Conservation (phyloP, 2,113 vertebrate species). For the Collichthys lucidus region DNA sequence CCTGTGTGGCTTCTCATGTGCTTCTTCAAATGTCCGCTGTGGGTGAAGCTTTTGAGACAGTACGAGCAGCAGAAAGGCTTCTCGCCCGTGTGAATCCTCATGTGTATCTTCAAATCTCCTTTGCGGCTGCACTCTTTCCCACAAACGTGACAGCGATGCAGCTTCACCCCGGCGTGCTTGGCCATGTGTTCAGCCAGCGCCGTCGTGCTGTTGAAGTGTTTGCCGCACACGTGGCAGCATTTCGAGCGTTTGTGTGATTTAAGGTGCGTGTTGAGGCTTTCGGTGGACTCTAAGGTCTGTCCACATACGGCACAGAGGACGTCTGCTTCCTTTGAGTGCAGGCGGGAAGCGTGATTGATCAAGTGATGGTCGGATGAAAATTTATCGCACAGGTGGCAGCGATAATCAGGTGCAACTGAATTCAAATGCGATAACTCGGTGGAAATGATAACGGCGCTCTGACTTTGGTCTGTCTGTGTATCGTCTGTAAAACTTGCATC, state of each 20-base stretch:
- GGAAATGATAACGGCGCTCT: not conserved
- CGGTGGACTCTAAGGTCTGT: constrained; percentile 32
- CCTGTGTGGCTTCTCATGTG: constrained; percentile 73
- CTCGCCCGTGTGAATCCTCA: constrained; percentile 77
- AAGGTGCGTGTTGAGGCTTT: constrained; percentile 49
- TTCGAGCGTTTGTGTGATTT: constrained; percentile 57
- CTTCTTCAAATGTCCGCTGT: constrained; percentile 74
- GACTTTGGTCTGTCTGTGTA: constrained; percentile 11
- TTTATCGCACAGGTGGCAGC: constrained; percentile 57
- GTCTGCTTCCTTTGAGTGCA: constrained; percentile 33
- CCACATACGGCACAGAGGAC: constrained; percentile 64
- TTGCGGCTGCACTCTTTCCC: constrained; percentile 74
- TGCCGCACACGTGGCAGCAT: constrained; percentile 64
- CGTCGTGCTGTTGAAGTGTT: constrained; percentile 47
- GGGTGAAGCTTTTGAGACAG: constrained; percentile 73
- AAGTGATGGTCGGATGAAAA: constrained; percentile 60
- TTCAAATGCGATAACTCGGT: constrained; percentile 1
- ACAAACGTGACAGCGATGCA: constrained; percentile 69
- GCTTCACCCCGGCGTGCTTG: constrained; percentile 68
- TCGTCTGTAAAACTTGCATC: constrained; percentile 6
- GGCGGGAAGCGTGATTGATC: constrained; percentile 55
- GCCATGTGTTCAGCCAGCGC: constrained; percentile 65
- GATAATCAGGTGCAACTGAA: not conserved
- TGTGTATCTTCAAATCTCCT: constrained; percentile 75
- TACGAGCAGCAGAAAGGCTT: constrained; percentile 72